Base-by-base conservation (phyloP, 2,113 vertebrate genomes). In the Egretta garzetta region DNA sequence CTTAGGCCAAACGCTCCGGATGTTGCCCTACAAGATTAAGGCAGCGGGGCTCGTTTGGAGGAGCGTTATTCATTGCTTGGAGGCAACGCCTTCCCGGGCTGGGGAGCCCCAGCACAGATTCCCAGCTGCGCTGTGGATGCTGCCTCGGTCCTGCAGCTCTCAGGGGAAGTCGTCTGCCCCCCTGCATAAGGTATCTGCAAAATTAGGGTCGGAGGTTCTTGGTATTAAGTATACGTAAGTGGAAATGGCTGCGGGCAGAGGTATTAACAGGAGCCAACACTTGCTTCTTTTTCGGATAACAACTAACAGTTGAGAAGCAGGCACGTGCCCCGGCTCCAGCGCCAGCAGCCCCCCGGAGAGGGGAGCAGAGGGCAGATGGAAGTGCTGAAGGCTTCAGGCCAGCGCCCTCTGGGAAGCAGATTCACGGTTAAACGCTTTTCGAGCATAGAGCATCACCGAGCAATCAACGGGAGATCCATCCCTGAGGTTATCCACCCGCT, bases 131-230 rank as follows among this genome's bases (percentile, higher is more conserved):
- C 14, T 10, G 2, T 1, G 47, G 35, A 6, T 10, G 60, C 49
- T 1, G 15, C 5, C 47, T 22, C 23, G 9, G 0, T 4, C 2
- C 0, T 2, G 28, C 22, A 59, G 33, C 33, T 86, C 26, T 21
- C 37, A 12, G 71, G 62, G 33, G 39, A 79, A 28, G 27, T 10
- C 23, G 2, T 53, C 37, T 33, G 21, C 18, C 19, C 5, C 0
- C 62, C 45, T 41, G 50, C 17, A 19, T 4, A 17, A 17, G 22
- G 6, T 4, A 27, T 2, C 43, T 35, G 28, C 28, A 76, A 66
- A 76, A 19, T 9, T 5, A 12, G 28, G 22, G 22, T 32, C 33
- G 41, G 52, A 20, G 7, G 17, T 8, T 49, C 26, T 39, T 20
- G 7, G 30, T 32, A 35, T 18, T 5, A 21, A 6, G 20, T 20